Conservation (phyloP, 2,888 invertebrate species). For the Spodoptera littoralis region DNA sequence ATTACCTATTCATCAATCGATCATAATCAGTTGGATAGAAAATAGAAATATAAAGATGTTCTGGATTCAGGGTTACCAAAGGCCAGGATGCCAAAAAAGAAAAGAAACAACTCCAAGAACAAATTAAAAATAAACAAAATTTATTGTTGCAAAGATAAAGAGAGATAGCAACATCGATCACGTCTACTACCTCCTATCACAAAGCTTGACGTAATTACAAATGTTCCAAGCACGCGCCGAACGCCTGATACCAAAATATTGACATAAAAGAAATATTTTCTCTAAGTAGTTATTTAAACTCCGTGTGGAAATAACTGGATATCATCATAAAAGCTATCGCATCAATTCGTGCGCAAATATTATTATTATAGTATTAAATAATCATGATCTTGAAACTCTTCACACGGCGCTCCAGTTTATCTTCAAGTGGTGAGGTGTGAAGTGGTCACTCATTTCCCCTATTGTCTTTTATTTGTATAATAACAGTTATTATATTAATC, state of each 20-base stretch:
- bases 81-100: neutral
- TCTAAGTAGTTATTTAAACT: conserved; percentile 11
- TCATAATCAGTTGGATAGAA: too few species aligned
- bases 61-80: too few species aligned
- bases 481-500: neutral
- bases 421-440: conserved; percentile 28
- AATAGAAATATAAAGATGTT: too few species aligned
- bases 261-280: conserved; percentile 22
- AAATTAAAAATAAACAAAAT: conserved; percentile 2
- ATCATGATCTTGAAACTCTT: conserved; percentile 12
- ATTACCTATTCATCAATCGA: neutral
- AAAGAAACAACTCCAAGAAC: too few species aligned
- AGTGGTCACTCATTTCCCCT: conserved; percentile 7
- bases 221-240: conserved; percentile 14
- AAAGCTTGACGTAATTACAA: conserved; percentile 2
- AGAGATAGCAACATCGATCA: conserved; percentile 12
- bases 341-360: conserved; percentile 22
- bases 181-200: conserved; percentile 9
- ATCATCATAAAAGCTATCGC: conserved; percentile 5
- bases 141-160: neutral
- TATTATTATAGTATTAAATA: conserved; percentile 24
- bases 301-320: conserved; percentile 12
- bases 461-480: conserved; percentile 16
- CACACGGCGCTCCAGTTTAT: conserved; percentile 28
- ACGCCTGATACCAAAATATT: conserved; percentile 35